These are phyloP conservation scores for Sakesphorus luctuosus DNA, from an alignment of 2,113 vertebrate species.

Conservation along the genomic window DNA sequence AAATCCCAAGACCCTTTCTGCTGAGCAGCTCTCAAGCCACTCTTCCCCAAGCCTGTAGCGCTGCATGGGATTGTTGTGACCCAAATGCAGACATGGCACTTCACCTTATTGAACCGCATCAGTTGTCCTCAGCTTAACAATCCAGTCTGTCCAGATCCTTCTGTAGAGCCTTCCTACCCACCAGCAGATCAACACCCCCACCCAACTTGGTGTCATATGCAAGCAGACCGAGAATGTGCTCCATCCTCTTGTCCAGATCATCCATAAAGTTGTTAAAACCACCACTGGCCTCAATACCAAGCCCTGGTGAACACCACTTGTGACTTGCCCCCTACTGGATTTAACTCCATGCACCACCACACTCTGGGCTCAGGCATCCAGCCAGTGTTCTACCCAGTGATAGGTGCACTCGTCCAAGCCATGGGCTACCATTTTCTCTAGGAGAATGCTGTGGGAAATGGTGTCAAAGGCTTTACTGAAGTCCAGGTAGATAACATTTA, in stretches of 20 bases:
- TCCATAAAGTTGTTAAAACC: background rate
- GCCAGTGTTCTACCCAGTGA: background rate
- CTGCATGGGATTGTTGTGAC: background rate
- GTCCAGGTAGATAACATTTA: background rate
- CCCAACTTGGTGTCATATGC: background rate
- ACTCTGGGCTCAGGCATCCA: background rate
- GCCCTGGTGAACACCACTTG: background rate
- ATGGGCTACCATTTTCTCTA: background rate
- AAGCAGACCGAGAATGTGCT: background rate
- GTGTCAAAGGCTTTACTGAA: background rate
- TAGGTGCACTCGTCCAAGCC: background rate
- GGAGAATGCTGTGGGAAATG: background rate
- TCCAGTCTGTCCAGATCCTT: background rate
- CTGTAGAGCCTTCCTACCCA: background rate
- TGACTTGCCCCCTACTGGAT: background rate
- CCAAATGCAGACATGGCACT: background rate
- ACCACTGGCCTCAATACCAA: background rate
- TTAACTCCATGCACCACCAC: background rate
- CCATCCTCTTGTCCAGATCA: background rate
- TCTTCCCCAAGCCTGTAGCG: background rate
- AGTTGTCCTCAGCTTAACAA: background rate
- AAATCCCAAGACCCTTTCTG: background rate
- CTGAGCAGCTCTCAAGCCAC: background rate
- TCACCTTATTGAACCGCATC: background rate
- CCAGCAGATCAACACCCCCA: background rate